A percentile compares a stretch with the other conserved stretches of the same genome.
These are phyloP conservation scores for Metalampra italica DNA, from an alignment of 2,888 invertebrate species.

Conservation along the genomic window DNA sequence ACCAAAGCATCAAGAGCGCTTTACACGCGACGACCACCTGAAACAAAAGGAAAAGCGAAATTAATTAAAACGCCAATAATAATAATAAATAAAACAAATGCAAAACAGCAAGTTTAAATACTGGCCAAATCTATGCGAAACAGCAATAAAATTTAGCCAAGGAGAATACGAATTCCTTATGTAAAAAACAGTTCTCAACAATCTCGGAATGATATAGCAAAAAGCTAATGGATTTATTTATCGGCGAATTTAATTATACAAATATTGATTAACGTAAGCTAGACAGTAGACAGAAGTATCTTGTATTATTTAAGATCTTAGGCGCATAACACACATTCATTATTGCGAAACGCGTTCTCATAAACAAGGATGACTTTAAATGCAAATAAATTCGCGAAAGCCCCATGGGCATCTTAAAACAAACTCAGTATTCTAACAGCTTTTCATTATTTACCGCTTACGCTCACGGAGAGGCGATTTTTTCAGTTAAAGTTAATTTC, in stretches of 20 bases:
- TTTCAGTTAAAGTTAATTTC: constrained; percentile 70
- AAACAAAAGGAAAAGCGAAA: constrained; percentile 79
- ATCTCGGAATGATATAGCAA: not conserved
- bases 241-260: not conserved
- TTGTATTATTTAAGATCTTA: not conserved
- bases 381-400: constrained; percentile 66
- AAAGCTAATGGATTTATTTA: not conserved
- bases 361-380: constrained; percentile 67
- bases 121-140: constrained; percentile 19
- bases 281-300: constrained; percentile 1
- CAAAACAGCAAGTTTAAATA: constrained; percentile 27
- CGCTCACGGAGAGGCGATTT: constrained; percentile 58
- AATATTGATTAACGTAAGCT: constrained; percentile 1
- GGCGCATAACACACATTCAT: constrained; percentile 35
- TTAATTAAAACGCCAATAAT: constrained; percentile 75
- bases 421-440: constrained; percentile 70
- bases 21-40: constrained; percentile 72
- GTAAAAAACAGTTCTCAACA: not conserved
- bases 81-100: constrained; percentile 46
- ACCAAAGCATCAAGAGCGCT: constrained; percentile 58
- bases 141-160: constrained; percentile 12
- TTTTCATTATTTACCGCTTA: constrained; percentile 69
- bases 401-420: constrained; percentile 72
- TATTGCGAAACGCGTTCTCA: constrained; percentile 43
- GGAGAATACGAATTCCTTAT: constrained; percentile 4